Conservation (phyloP, 92 coral and sea anemone species). For the Chrysogorgia sp. region DNA sequence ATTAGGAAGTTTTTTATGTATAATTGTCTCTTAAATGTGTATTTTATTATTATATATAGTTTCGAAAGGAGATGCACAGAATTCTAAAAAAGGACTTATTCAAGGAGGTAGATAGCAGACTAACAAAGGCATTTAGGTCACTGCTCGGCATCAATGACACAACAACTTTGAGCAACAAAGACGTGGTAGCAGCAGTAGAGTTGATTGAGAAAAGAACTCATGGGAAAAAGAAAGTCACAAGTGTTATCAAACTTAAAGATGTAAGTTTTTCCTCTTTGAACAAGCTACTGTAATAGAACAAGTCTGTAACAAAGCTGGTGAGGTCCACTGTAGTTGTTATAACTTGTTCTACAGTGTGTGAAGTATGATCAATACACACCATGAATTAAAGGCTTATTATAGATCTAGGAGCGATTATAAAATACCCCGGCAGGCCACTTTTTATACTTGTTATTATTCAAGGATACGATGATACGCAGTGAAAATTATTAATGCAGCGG, state of each 20-base stretch:
- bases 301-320: neutral
- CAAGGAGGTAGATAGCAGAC: neutral
- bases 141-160: neutral
- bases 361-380: too few species aligned
- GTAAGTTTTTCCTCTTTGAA: constrained; percentile 21
- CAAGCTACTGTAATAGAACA: neutral
- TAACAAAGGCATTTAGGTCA: neutral
- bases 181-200: constrained; percentile 23
- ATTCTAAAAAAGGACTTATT: neutral
- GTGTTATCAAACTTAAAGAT: constrained; percentile 32
- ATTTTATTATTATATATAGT: too few species aligned
- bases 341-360: too few species aligned
- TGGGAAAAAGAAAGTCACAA: constrained; percentile 30
- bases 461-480: too few species aligned
- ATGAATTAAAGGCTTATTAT: too few species aligned
- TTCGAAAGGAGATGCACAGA: neutral
- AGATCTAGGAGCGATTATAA: too few species aligned
- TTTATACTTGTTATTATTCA: too few species aligned
- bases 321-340: neutral
- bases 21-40: neutral
- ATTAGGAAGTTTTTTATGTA: neutral
- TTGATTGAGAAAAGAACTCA: constrained; percentile 36
- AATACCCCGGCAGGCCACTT: too few species aligned
- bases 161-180: constrained; percentile 6
- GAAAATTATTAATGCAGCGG: too few species aligned